Conservation (phyloP, 2,888 invertebrate genomes). For the Anticlea derivata region DNA sequence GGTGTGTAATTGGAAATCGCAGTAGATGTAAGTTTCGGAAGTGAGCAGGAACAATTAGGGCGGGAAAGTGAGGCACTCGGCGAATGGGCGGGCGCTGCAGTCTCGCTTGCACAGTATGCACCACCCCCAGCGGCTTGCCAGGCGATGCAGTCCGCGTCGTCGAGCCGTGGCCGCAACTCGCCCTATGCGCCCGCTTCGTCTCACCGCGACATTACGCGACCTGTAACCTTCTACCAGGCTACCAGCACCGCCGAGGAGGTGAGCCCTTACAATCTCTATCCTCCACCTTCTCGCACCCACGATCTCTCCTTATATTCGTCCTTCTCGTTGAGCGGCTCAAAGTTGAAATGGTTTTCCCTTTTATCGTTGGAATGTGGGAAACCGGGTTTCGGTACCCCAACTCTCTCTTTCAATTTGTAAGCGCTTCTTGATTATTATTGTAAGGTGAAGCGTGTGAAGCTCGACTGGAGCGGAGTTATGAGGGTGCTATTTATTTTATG, state of each 20-base stretch:
- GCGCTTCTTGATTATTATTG: slow-evolving; percentile 57
- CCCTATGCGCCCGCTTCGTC: slow-evolving; percentile 53
- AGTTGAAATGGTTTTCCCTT: slow-evolving; percentile 76
- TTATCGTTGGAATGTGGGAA: slow-evolving; percentile 80
- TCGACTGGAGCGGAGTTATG: slow-evolving; percentile 3
- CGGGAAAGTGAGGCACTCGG: slow-evolving; percentile 81
- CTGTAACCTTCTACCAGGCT: slow-evolving; percentile 81
- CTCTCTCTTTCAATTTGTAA: slow-evolving; percentile 82
- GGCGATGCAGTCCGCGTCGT: slow-evolving; percentile 73
- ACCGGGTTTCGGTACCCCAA: slow-evolving; percentile 76
- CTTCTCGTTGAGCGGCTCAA: slow-evolving; percentile 47
- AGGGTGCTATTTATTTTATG: background rate
- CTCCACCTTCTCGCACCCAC: slow-evolving; percentile 57
- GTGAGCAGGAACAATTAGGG: slow-evolving; percentile 68
- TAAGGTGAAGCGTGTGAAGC: slow-evolving; percentile 40
- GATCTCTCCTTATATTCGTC: slow-evolving; percentile 51
- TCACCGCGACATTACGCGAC: slow-evolving; percentile 68
- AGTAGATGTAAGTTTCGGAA: slow-evolving; percentile 56
- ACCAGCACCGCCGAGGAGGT: slow-evolving; percentile 68
- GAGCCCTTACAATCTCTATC: slow-evolving; percentile 70
- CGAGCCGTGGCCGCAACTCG: slow-evolving; percentile 69
- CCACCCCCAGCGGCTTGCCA: slow-evolving; percentile 70
- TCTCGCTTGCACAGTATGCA: slow-evolving; percentile 81
- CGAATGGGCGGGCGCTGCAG: slow-evolving; percentile 78
- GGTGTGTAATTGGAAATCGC: slow-evolving; percentile 43